phyloP scores from a whole-genome alignment of 1,140 invertebrate genomes.

The Drosophila murphyi region DNA sequence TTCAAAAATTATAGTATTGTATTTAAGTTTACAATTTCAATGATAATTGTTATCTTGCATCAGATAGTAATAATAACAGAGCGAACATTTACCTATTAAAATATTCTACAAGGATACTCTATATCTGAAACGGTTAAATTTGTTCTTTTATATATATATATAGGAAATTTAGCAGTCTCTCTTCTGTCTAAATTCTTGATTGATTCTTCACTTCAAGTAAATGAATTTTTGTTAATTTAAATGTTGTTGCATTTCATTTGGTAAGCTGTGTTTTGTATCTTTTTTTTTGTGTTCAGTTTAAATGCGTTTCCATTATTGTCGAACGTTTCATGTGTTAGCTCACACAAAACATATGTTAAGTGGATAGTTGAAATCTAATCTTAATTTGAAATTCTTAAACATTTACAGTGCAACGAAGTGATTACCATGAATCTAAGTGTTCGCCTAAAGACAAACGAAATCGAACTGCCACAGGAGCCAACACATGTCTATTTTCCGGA shows the following conservation, averaged over 20 bases:
- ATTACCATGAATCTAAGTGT: conserved; percentile 85
- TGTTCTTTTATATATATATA: too few relatives aligned
- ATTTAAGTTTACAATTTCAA: too few relatives aligned
- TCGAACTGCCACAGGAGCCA: conserved; percentile 84
- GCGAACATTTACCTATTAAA: too few relatives aligned
- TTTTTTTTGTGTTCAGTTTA: conserved; percentile 50
- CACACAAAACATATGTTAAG: background rate
- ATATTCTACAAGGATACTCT: too few relatives aligned
- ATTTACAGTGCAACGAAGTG: conserved; percentile 77
- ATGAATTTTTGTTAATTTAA: conserved; percentile 2
- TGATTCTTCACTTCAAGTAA: background rate
- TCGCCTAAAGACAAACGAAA: conserved; percentile 85
- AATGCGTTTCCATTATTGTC: conserved; percentile 45
- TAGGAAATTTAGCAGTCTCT: too few relatives aligned
- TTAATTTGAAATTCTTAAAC: conserved; percentile 1
- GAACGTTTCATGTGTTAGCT: conserved; percentile 58
- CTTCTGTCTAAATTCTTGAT: background rate
- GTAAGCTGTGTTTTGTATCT: conserved; percentile 3
- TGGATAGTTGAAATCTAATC: conserved; percentile 15
- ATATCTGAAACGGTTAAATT: too few relatives aligned
- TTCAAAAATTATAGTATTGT: too few relatives aligned
- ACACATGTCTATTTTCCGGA: conserved; percentile 78
- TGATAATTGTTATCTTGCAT: too few relatives aligned
- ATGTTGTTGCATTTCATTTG: too few relatives aligned
- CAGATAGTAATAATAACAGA: too few relatives aligned